These are phyloP conservation scores for Actinopyga echinites DNA, from an alignment of 53 echinoderm and acorn worm genomes.

Conservation along the genomic window DNA sequence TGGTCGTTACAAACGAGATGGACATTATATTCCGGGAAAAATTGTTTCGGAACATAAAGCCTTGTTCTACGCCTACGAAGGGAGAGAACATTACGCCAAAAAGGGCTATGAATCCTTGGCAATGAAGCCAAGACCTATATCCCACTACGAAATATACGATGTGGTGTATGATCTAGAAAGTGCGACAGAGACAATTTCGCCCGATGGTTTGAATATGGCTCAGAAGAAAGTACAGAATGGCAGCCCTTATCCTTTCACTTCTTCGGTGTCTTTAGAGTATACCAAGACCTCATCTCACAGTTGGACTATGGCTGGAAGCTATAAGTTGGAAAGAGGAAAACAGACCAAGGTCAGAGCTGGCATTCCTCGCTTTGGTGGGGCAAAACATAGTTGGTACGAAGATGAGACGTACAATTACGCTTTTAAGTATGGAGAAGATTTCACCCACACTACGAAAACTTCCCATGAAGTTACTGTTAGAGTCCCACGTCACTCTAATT, in stretches of 20 bases:
- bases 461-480: background rate
- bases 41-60: background rate
- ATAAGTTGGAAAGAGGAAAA: too few species aligned
- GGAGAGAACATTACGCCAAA: background rate
- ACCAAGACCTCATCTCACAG: background rate
- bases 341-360: background rate
- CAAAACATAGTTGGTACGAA: too few species aligned
- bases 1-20: slow-evolving; percentile 3
- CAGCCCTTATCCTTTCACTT: background rate
- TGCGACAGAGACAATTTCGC: background rate
- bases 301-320: background rate
- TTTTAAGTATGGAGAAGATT: background rate
- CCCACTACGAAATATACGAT: background rate
- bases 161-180: background rate
- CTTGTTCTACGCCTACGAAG: slow-evolving; percentile 16
- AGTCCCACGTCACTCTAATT: background rate
- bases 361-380: background rate
- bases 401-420: background rate
- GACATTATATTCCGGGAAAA: background rate
- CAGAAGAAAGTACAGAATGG: background rate
- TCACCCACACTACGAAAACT: background rate
- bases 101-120: background rate
- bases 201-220: background rate
- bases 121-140: background rate
- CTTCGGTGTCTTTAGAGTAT: background rate